These are phyloP conservation scores for Nymphalis urticae DNA, from an alignment of 2,888 invertebrate genomes.

Conservation along the genomic window DNA sequence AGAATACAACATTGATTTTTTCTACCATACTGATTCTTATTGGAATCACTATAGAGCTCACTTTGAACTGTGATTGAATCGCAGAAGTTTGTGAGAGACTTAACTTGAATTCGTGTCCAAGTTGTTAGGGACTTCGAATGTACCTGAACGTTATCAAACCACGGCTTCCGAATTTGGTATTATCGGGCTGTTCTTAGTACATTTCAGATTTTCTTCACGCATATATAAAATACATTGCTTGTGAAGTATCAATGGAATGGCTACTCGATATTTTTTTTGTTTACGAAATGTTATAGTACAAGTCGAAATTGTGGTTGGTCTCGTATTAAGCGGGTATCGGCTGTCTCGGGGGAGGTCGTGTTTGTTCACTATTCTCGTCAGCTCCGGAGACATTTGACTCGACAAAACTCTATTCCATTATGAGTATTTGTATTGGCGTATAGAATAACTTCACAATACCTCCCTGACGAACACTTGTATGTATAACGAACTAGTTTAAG, in stretches of 20 bases:
- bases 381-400: slow-evolving; percentile 43
- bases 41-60: slow-evolving; percentile 36
- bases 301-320: slow-evolving; percentile 42
- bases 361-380: slow-evolving; percentile 40
- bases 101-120: slow-evolving; percentile 64
- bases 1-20: slow-evolving; percentile 28
- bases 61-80: slow-evolving; percentile 24
- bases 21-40: slow-evolving; percentile 34
- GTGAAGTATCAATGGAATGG: slow-evolving; percentile 29
- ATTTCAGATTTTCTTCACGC: slow-evolving; percentile 22
- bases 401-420: slow-evolving; percentile 42
- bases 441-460: slow-evolving; percentile 42
- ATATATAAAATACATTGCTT: background rate
- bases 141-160: slow-evolving; percentile 40
- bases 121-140: slow-evolving; percentile 56
- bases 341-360: slow-evolving; percentile 57
- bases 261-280: background rate
- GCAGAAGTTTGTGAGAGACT: slow-evolving; percentile 47
- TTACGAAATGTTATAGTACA: slow-evolving; percentile 25
- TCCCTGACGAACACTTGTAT: slow-evolving; percentile 34
- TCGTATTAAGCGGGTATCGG: slow-evolving; percentile 46
- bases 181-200: slow-evolving; percentile 10
- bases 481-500: background rate
- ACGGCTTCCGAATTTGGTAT: background rate
- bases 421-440: slow-evolving; percentile 40